Percentiles rank a stretch among this genome's conserved stretches.
Conservation (phyloP, 2,113 vertebrate species). For the Alaudala cheleensis region DNA sequence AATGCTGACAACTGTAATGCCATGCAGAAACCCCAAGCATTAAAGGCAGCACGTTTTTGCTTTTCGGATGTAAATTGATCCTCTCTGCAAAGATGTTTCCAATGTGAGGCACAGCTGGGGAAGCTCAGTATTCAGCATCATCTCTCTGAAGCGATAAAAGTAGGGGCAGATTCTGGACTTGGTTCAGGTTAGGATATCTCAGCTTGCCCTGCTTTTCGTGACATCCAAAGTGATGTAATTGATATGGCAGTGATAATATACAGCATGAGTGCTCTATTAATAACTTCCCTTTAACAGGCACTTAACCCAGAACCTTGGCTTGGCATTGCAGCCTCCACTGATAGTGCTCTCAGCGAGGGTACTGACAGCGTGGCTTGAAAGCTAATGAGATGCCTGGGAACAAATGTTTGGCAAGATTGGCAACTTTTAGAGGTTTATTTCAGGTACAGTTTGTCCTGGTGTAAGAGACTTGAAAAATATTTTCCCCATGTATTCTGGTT, state of each 20-base stretch:
- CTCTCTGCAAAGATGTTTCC: neutral
- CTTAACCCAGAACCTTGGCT: constrained; percentile 21
- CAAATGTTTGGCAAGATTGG: neutral
- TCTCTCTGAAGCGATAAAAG: neutral
- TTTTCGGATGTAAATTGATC: constrained; percentile 4
- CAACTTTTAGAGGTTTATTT: neutral
- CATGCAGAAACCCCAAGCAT: neutral
- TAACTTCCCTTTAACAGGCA: constrained; percentile 8
- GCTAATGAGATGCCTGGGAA: neutral
- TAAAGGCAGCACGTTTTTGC: neutral
- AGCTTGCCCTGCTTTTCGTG: neutral
- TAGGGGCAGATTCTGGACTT: neutral
- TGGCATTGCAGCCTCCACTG: neutral
- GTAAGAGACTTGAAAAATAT: neutral
- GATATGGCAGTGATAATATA: neutral
- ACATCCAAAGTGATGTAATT: neutral
- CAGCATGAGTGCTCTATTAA: constrained; percentile 27
- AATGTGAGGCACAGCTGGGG: neutral
- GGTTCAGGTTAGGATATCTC: neutral
- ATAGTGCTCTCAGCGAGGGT: neutral
- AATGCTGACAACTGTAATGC: neutral
- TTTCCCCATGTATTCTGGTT: neutral
- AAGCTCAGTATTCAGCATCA: neutral
- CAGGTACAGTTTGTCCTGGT: neutral
- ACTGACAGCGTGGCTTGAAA: neutral